Conservation (phyloP, 2,888 invertebrate species). For the Pachydiplax longipennis region DNA sequence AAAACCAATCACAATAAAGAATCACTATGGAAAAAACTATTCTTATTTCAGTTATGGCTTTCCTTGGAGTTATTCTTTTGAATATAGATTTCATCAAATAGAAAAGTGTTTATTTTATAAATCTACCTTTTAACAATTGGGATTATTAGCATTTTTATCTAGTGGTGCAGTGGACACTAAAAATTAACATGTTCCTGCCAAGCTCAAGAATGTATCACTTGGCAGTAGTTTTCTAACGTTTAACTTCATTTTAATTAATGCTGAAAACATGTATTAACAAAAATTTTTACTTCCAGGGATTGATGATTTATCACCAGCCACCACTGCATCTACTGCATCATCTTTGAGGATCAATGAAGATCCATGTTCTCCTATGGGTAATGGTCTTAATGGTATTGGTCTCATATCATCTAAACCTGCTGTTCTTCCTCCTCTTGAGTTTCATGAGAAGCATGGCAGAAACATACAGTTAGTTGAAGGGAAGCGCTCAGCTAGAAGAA, state of each 20-base stretch:
- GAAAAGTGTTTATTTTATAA: too few species aligned
- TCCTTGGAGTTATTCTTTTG: too few species aligned
- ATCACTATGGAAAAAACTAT: too few species aligned
- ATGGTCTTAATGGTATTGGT: background rate
- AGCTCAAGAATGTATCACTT: too few species aligned
- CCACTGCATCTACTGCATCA: slow-evolving; percentile 26
- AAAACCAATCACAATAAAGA: too few species aligned
- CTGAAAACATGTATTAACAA: too few species aligned
- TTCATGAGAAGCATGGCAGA: slow-evolving; percentile 83
- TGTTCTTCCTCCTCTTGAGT: slow-evolving; percentile 61
- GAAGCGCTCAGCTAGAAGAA: slow-evolving; percentile 72
- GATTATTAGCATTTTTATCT: too few species aligned
- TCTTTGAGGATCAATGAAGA: slow-evolving; percentile 18
- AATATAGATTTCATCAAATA: too few species aligned
- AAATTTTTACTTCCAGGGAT: background rate
- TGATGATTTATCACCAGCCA: slow-evolving; percentile 16
- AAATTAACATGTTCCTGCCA: too few species aligned
- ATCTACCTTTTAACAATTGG: too few species aligned
- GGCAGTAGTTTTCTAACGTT: background rate
- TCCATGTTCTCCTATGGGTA: slow-evolving; percentile 48
- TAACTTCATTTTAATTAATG: background rate
- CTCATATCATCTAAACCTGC: slow-evolving; percentile 56
- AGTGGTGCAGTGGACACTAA: too few species aligned
- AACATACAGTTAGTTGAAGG: slow-evolving; percentile 76
- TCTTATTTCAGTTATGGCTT: too few species aligned